phyloP scores from a whole-genome alignment of 2,113 vertebrate species.

The Thalassoma bifasciatum region DNA sequence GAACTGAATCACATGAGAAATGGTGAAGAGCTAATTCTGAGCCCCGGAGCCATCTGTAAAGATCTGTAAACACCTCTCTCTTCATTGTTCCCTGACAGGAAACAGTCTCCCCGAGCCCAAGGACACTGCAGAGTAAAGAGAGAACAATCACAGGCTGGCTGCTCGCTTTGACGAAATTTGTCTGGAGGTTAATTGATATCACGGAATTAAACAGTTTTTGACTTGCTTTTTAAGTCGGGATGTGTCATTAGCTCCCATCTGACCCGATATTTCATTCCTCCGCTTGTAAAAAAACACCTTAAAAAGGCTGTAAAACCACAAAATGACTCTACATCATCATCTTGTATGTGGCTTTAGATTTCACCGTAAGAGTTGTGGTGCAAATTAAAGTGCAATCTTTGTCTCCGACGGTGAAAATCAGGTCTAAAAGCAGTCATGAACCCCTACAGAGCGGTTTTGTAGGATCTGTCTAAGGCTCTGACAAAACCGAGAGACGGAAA shows the following conservation, averaged over 20 bases:
- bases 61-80: constrained; percentile 81
- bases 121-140: constrained; percentile 71
- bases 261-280: constrained; percentile 55
- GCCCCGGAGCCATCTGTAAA: constrained; percentile 72
- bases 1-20: constrained; percentile 78
- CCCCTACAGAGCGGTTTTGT: constrained; percentile 41
- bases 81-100: constrained; percentile 79
- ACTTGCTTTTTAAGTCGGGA: constrained; percentile 62
- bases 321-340: neutral
- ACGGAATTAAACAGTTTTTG: constrained; percentile 57
- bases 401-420: constrained; percentile 17
- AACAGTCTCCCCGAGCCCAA: constrained; percentile 69
- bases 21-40: constrained; percentile 74
- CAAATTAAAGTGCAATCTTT: neutral
- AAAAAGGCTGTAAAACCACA: neutral
- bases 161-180: constrained; percentile 67
- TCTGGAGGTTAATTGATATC: constrained; percentile 78
- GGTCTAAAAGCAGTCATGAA: constrained; percentile 41
- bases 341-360: too few species aligned
- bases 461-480: constrained; percentile 46
- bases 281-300: constrained; percentile 24
- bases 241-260: constrained; percentile 49
- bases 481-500: constrained; percentile 66
- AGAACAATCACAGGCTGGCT: constrained; percentile 68
- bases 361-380: neutral